Conservation (phyloP, 2,888 invertebrate species). For the Clunio marinus region DNA sequence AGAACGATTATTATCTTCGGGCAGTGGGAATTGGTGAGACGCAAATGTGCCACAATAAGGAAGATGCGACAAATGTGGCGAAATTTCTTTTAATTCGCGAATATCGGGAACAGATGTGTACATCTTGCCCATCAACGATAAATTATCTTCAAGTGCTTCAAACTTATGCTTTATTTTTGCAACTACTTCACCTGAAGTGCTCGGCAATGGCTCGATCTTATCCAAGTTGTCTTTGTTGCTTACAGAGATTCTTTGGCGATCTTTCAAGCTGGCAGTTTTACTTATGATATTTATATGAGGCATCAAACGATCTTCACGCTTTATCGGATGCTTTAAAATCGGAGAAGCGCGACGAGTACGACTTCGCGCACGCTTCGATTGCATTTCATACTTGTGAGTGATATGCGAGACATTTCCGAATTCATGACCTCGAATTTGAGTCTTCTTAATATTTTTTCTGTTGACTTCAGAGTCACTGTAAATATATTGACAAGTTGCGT, state of each 20-base stretch:
- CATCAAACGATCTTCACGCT: conserved; percentile 71
- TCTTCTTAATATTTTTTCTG: conserved; percentile 44
- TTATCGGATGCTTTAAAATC: conserved; percentile 60
- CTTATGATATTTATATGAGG: conserved; percentile 88
- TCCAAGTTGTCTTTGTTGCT: conserved; percentile 41
- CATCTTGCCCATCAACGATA: conserved; percentile 69
- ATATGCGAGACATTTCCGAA: conserved; percentile 60
- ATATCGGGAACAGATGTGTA: conserved; percentile 78
- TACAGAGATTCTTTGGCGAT: conserved; percentile 49
- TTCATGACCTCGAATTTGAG: conserved; percentile 49
- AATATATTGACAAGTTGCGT: conserved; percentile 44
- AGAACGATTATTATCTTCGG: conserved; percentile 64
- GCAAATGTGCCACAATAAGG: conserved; percentile 55
- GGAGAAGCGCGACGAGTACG: conserved; percentile 58
- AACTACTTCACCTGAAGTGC: conserved; percentile 58
- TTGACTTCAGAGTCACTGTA: conserved; percentile 75
- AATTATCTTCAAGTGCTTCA: conserved; percentile 54
- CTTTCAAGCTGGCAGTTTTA: conserved; percentile 66
- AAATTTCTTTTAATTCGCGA: conserved; percentile 69
- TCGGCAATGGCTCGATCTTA: conserved; percentile 42
- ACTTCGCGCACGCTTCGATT: conserved; percentile 51
- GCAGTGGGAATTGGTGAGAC: conserved; percentile 71
- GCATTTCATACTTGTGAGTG: conserved; percentile 58
- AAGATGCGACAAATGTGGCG: conserved; percentile 70
- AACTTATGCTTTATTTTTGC: conserved; percentile 68